A percentile compares a stretch with the other conserved stretches of the same genome.
Evolutionary conservation across 2,888 invertebrate species (phyloP).

Genomic region (Lochmaea capreae): DNA sequence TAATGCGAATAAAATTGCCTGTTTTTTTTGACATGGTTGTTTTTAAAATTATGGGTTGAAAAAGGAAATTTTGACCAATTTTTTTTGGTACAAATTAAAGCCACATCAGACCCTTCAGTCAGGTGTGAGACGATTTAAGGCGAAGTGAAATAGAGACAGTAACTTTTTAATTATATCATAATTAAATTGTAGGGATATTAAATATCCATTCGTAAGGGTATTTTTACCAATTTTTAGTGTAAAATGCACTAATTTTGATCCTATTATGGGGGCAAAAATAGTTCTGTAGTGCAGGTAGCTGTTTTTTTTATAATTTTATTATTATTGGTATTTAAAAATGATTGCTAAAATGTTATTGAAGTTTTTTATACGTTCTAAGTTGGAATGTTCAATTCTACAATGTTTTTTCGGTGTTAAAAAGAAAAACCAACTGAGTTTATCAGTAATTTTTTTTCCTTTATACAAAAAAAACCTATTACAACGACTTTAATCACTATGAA

Average conservation of each 20-base stretch:
- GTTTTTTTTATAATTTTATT: no score
- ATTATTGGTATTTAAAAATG: no score
- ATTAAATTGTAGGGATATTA: conserved; percentile 11
- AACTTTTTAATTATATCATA: conserved; percentile 21
- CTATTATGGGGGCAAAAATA: not conserved
- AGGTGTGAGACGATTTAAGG: conserved; percentile 14
- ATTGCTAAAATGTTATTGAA: no score
- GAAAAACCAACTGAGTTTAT: no score
- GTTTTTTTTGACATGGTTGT: conserved; percentile 18
- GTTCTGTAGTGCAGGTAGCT: not conserved
- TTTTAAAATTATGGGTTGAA: conserved; percentile 21
- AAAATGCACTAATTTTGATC: not conserved
- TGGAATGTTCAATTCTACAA: no score
- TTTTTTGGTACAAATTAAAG: conserved; percentile 14
- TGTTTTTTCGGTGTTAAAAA: no score
- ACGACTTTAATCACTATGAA: no score
- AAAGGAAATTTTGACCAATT: conserved; percentile 12
- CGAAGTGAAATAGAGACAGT: conserved; percentile 18
- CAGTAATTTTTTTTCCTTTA: no score
- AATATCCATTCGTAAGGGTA: conserved; percentile 11
- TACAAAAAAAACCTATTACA: no score
- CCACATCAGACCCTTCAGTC: conserved; percentile 7
- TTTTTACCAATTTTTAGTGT: not conserved
- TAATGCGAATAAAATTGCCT: conserved; percentile 26
- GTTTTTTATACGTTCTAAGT: no score